These are phyloP conservation scores for Machimus rusticus DNA, from an alignment of 2,888 invertebrate species.

Conservation along the genomic window DNA sequence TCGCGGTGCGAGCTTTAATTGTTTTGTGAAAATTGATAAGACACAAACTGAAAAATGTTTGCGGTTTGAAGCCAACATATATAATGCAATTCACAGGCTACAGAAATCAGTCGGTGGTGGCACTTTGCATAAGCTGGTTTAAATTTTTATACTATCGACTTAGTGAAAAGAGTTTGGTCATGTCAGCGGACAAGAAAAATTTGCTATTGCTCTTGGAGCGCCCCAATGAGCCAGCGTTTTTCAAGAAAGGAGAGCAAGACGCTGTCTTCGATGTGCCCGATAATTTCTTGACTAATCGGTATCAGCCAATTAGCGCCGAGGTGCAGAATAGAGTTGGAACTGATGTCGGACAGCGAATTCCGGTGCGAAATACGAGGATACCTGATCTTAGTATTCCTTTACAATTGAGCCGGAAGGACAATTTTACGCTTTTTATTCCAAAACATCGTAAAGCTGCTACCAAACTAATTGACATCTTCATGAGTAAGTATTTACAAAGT, in stretches of 20 bases:
- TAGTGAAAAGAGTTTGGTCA: not conserved
- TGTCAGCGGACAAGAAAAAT: constrained; percentile 63
- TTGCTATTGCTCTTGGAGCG: constrained; percentile 76
- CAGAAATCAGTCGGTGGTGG: not conserved
- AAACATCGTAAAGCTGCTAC: constrained; percentile 72
- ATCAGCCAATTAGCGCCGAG: constrained; percentile 63
- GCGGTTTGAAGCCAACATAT: not conserved
- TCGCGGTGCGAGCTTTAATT: not conserved
- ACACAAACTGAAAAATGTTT: not conserved
- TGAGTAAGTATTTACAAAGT: constrained; percentile 54
- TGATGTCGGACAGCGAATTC: constrained; percentile 64
- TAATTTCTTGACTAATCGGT: constrained; percentile 68
- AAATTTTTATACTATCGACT: not conserved
- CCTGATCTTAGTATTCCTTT: constrained; percentile 71
- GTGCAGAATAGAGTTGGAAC: constrained; percentile 69
- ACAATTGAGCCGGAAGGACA: constrained; percentile 69
- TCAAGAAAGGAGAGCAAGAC: constrained; percentile 73
- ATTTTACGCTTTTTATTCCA: constrained; percentile 77
- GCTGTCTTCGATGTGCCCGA: constrained; percentile 71
- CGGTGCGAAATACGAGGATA: constrained; percentile 69
- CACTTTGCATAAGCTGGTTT: not conserved
- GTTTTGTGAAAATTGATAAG: not conserved
- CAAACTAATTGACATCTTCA: constrained; percentile 73
- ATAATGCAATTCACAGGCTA: not conserved
- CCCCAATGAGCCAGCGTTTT: constrained; percentile 78